Evolutionary conservation across 2,888 invertebrate species (phyloP), one percentile per base, ranked within the genome.

Genomic region (Margaritifera margaritifera): DNA sequence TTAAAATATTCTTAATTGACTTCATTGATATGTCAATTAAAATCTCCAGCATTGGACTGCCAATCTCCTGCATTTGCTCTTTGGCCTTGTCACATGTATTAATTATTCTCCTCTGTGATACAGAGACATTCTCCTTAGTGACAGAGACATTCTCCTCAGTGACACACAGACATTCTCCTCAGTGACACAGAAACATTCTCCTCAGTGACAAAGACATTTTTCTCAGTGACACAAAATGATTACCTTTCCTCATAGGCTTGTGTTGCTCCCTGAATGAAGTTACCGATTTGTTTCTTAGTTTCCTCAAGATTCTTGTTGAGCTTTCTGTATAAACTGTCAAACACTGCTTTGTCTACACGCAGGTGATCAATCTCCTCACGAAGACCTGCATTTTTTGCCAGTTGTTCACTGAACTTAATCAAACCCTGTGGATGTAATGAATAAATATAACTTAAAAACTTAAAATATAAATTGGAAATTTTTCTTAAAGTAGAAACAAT

Each of bases 191-290:
- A 42, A 11, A 42, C 2, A 42, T 42, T 11, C 2, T 42, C 42
- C 42, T 42, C 11, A 42, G 42, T 31, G 31, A 25, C n/a, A 42
- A 22, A 62, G 24, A 27, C 24, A 27, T 18, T 57, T 8, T 20
- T 6, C 6, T 31, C 31, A 31, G 42, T 42, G 11, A 42, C 2
- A 42, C 42, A 42, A n/a, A 19, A 54, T 42, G 58, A 62, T 59
- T 94, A 96, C 72, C 96, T 92, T 89, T 96, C 95, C 90, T 96
- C 96, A 86, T 95, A 97, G 0, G 96, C 95, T 58, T 94, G 91
- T n/a, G 95, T 95, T 0, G 96, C 95, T 83, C 95, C 94, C 80
- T 95, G 95, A 68, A 96, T 94, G 68, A 96, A 90, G 81, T 95
- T 95, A 80, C 94, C 92, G 87, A 96, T 95, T 80, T 94, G 92